Base-by-base conservation (phyloP, 2,113 vertebrate genomes). In the Eulemur macaco region DNA sequence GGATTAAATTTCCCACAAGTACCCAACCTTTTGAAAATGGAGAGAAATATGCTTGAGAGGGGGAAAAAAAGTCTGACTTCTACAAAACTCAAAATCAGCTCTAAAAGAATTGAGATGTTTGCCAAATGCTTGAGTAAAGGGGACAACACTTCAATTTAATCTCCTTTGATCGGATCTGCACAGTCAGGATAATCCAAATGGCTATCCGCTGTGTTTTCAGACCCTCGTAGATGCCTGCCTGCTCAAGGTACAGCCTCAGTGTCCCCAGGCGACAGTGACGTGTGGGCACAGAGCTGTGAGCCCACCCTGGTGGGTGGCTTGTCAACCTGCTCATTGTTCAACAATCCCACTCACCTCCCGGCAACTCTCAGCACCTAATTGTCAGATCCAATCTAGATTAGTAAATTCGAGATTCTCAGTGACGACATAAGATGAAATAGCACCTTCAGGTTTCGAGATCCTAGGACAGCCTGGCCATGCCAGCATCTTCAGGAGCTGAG, bases 1-100 rank as follows among this genome's bases (percentile, higher is more conserved):
- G 89, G 92, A 97, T 98, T 98, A 95, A 97, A 97, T 98, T 97
- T 97, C 96, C 56, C 68, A 71, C 91, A 93, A 97, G 64, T 76
- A 89, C 89, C 86, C 80, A 97, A 86, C 58, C 95, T 97, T 97
- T 93, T 95, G 83, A 97, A 97, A 96, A 97, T 27, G 17, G 60
- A 97, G 86, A 97, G 74, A 97, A 97, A 93, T 81, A 89, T 76
- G 90, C 92, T 95, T 54, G 37, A 56, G n/a, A 25, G 9, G 21
- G 20, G 50, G 13, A 8, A 8, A 42, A 82, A 20, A 66, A 18
- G 9, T 76, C 74, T 96, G 83, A 93, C 83, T 97, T 95, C 80
- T 95, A 71, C 78, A 95, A 94, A 97, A 97, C 90, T 93, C 77
- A 95, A 95, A 95, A 90, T 45, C 37, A 39, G 96, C 76, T 25